Conservation (phyloP, 2,797 vertebrate genomes). For the Sebastes itinus region DNA sequence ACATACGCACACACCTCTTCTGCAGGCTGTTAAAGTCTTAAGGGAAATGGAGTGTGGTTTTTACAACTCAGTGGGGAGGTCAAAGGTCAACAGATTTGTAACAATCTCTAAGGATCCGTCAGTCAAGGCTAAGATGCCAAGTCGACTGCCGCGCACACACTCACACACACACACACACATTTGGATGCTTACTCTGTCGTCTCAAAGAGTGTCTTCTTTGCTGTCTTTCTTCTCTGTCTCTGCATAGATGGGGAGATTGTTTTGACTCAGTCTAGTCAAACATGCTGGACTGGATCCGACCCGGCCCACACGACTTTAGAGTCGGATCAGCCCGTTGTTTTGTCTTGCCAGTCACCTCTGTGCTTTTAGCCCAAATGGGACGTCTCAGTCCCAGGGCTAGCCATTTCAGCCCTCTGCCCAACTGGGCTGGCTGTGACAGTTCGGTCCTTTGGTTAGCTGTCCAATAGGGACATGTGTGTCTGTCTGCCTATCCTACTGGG, state of each 20-base stretch:
- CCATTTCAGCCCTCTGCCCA: conserved; percentile 10
- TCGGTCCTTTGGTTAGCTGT: conserved; percentile 7
- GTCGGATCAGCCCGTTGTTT: conserved; percentile 11
- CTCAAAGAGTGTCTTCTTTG: conserved; percentile 37
- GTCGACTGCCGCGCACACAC: conserved; percentile 13
- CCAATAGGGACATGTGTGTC: conserved; percentile 10
- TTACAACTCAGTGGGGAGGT: conserved; percentile 77
- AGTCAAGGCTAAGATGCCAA: conserved; percentile 59
- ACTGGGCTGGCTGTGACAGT: not conserved
- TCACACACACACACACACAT: conserved; percentile 25
- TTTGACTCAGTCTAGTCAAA: conserved; percentile 16
- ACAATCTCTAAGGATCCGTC: conserved; percentile 72
- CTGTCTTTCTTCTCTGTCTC: not conserved
- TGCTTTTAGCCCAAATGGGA: conserved; percentile 5
- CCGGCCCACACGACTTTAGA: conserved; percentile 24
- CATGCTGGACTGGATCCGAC: conserved; percentile 40
- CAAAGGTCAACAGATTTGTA: conserved; percentile 79
- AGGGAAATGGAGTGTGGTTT: conserved; percentile 82
- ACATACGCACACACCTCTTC: conserved; percentile 28
- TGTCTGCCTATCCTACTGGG: not conserved
- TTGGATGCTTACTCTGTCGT: conserved; percentile 28
- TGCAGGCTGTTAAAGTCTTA: conserved; percentile 78
- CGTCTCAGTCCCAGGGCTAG: not conserved
- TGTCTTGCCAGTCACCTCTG: conserved; percentile 47
- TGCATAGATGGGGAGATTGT: not conserved